Evolutionary conservation across 2,113 vertebrate genomes (phyloP).

Genomic region (Hydrolagus affinis): DNA sequence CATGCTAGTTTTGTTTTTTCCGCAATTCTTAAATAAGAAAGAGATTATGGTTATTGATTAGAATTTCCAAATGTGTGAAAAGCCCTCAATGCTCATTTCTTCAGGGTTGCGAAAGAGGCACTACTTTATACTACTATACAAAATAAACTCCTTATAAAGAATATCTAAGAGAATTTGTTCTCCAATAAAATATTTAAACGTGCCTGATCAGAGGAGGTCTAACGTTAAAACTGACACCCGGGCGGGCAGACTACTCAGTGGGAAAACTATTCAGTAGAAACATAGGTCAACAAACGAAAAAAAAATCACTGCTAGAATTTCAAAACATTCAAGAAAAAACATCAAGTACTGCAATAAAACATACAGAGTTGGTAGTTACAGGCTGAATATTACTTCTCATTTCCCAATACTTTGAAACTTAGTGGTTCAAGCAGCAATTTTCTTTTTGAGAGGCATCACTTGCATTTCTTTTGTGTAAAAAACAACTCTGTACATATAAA

Average conservation of each 20-base stretch:
- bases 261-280: too few relatives aligned
- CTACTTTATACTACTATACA: too few relatives aligned
- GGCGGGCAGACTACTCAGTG: too few relatives aligned
- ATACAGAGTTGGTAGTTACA: background rate
- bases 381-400: background rate
- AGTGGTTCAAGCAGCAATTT: background rate
- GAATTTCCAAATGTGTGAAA: slow-evolving; percentile 10
- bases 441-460: background rate
- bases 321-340: background rate
- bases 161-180: too few relatives aligned
- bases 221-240: too few relatives aligned
- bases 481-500: background rate
- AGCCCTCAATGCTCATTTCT: background rate
- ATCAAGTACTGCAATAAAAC: background rate
- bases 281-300: background rate
- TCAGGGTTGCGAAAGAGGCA: background rate
- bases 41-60: slow-evolving; percentile 4
- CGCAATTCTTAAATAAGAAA: background rate
- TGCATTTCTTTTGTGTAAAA: background rate
- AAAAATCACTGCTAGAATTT: background rate
- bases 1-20: slow-evolving; percentile 12
- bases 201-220: too few relatives aligned
- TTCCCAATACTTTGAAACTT: background rate
- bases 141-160: too few relatives aligned
- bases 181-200: too few relatives aligned